phyloP scores from a whole-genome alignment of 1,140 invertebrate species.

The Aphelinus atriplicis region DNA sequence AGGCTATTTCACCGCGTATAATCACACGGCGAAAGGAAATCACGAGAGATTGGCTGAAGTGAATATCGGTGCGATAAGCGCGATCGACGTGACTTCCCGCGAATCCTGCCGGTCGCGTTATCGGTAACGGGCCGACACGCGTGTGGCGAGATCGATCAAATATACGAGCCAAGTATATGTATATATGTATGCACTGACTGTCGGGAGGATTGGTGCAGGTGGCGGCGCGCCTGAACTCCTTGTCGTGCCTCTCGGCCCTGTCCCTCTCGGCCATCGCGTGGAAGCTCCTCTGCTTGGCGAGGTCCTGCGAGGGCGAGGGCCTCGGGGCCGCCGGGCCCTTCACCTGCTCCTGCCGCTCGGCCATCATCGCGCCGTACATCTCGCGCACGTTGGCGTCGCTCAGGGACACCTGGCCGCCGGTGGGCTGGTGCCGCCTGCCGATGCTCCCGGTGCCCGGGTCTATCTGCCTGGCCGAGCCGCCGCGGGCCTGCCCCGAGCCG shows the following conservation, averaged over 20 bases:
- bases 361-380: conserved; percentile 57
- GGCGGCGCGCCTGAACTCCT: conserved; percentile 55
- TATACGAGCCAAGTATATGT: conserved; percentile 21
- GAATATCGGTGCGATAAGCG: too few species aligned
- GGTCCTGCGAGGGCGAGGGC: conserved; percentile 40
- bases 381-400: conserved; percentile 61
- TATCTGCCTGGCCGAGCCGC: conserved; percentile 23
- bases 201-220: conserved; percentile 61
- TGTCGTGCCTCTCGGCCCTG: conserved; percentile 44
- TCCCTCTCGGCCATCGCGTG: conserved; percentile 57
- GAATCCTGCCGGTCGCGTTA: too few species aligned
- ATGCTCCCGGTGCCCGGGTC: conserved; percentile 55
- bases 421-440: conserved; percentile 56
- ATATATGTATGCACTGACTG: conserved; percentile 48
- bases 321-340: conserved; percentile 46
- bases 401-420: conserved; percentile 57
- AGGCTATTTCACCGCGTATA: too few species aligned
- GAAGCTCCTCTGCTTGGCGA: conserved; percentile 65
- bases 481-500: conserved; percentile 52
- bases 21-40: too few species aligned
- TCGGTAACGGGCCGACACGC: too few species aligned
- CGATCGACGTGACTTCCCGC: too few species aligned
- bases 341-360: conserved; percentile 53
- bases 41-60: too few species aligned
- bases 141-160: background rate